Percentiles rank a stretch among this genome's conserved stretches.
Conservation (phyloP, 2,113 vertebrate species). For the Myiagra hebetior region DNA sequence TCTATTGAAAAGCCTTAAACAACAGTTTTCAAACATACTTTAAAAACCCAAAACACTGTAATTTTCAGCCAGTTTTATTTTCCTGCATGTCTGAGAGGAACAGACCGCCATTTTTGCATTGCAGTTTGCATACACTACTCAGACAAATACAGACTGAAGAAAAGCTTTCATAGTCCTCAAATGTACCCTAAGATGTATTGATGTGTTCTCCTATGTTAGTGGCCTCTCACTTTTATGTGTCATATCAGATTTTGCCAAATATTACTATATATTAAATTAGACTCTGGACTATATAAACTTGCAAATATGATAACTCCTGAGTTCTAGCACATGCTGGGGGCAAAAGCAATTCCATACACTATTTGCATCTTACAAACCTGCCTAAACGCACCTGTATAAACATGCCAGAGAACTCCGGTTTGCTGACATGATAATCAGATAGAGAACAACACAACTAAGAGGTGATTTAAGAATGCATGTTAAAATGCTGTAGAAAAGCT, state of each 20-base stretch:
- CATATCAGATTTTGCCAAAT: background rate
- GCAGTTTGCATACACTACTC: background rate
- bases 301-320: background rate
- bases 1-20: background rate
- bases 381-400: background rate
- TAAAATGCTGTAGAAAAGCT: background rate
- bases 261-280: background rate
- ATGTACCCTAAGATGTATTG: background rate
- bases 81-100: background rate
- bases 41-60: rapidly evolving
- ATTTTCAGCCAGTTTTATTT: background rate
- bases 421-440: background rate
- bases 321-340: background rate
- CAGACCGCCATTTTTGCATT: background rate
- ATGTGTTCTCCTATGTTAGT: background rate
- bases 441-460: background rate
- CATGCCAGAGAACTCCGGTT: background rate
- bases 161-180: background rate
- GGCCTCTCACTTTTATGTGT: background rate
- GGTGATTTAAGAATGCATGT: background rate
- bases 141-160: background rate
- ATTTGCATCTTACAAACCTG: background rate
- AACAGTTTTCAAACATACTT: background rate
- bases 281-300: background rate
- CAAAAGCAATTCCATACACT: background rate